phyloP scores from a whole-genome alignment of 2,113 vertebrate species.

The Pelobates fuscus region DNA sequence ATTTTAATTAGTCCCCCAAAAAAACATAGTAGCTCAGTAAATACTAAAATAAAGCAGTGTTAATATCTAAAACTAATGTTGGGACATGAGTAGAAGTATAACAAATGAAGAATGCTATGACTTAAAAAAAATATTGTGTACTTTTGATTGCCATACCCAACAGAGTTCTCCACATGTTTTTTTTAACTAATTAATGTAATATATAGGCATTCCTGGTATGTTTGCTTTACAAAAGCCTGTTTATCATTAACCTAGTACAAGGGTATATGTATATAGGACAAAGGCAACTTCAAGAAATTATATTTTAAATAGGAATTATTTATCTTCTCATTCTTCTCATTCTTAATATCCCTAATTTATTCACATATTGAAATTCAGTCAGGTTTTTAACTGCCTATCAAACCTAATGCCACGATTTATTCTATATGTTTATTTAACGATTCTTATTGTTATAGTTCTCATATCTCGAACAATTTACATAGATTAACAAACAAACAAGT shows the following conservation, averaged over 20 bases:
- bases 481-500: no score
- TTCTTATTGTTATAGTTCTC: no score
- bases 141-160: background rate
- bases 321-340: no score
- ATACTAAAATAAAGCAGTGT: slow-evolving; percentile 31
- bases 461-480: no score
- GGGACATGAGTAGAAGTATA: slow-evolving; percentile 10
- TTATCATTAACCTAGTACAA: no score
- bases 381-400: no score
- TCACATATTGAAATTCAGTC: no score
- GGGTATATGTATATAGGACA: background rate
- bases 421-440: no score
- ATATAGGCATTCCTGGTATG: background rate
- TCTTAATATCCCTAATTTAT: no score
- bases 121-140: slow-evolving; percentile 4
- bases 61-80: slow-evolving; percentile 19
- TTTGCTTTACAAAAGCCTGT: background rate
- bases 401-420: no score
- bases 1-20: slow-evolving; percentile 39
- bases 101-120: slow-evolving; percentile 22
- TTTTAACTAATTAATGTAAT: background rate
- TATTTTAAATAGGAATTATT: no score
- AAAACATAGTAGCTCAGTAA: slow-evolving; percentile 19
- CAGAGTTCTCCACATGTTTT: background rate
- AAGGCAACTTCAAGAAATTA: no score